A percentile compares a stretch with the other conserved stretches of the same genome.
Evolutionary conservation across 2,888 invertebrate genomes (phyloP).

Genomic region (Sympetrum striolatum): DNA sequence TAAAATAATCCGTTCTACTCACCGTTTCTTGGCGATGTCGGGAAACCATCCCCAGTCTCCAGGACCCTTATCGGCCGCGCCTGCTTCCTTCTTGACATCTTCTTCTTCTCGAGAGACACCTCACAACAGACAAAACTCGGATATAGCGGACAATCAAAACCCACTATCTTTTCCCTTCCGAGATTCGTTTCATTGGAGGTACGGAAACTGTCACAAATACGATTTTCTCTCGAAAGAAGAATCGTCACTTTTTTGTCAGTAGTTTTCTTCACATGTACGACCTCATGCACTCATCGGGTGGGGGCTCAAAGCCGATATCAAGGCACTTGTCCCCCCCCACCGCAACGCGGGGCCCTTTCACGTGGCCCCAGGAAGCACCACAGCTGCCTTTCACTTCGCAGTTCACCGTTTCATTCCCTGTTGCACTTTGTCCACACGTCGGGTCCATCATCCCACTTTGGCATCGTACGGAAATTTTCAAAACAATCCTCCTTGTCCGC

Average conservation of each 20-base stretch:
- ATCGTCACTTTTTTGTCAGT: not conserved
- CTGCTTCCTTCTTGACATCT: slow-evolving; percentile 65
- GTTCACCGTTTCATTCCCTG: slow-evolving; percentile 8
- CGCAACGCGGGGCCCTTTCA: not conserved
- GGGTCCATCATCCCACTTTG: slow-evolving; percentile 11
- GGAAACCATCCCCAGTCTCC: slow-evolving; percentile 61
- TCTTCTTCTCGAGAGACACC: slow-evolving; percentile 2
- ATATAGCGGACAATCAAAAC: not conserved
- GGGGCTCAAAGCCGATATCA: not conserved
- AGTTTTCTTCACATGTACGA: not conserved
- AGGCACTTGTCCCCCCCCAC: not conserved
- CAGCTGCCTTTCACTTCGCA: not conserved
- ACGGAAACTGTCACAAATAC: not conserved
- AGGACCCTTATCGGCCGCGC: slow-evolving; percentile 63
- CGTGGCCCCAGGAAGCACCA: not conserved
- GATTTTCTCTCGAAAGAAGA: not conserved
- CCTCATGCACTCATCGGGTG: not conserved
- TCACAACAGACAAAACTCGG: slow-evolving; percentile 27
- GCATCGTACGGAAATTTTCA: not conserved
- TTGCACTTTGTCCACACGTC: not conserved
- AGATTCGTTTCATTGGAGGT: not conserved
- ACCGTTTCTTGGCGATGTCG: slow-evolving; percentile 49
- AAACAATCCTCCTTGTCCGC: not conserved
- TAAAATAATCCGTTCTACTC: not conserved
- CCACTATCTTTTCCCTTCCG: not conserved